Evolutionary conservation across 2,113 vertebrate species (phyloP), one percentile per base, ranked within the genome.

Genomic region (Lepus americanus): DNA sequence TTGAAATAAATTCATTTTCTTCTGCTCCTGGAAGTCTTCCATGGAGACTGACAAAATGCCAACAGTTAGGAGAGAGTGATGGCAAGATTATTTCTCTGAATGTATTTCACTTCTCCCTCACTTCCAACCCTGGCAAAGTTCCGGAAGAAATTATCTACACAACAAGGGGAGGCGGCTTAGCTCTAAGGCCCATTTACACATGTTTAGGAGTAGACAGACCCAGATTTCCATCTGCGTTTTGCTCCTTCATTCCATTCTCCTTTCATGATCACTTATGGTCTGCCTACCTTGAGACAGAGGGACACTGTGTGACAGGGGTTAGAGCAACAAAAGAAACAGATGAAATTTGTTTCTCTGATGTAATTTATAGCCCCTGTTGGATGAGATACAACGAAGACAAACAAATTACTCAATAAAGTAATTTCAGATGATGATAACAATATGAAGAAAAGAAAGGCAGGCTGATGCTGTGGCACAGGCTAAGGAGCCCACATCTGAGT

Each of bases 381-480:
- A 25, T 66, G 19, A 87, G 19, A 63, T 49, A 69, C 78, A 87
- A n/a, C 31, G 33, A 36, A 94, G 53, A 9, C 29, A 69, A 92
- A 67, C 23, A 72, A 74, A 82, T 85, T 53, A 91, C 49, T 72
- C 17, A 80, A 29, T 10, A 39, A 76, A 6, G 11, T 64, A 66
- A 77, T 25, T 67, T 94, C 61, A 51, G 13, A 53, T 72, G 20
- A 31, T 51, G 10, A 51, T 67, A 73, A n/a, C 10, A 9, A 6
- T 39, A 70, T n/a, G 27, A 86, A 64, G 33, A 86, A 90, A 87
- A 73, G 55, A 74, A 87, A 55, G 70, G n/a, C 61, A 92, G 78
- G 29, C 31, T 20, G 63, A 51, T 74, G 12, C 5, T 59, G 55
- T 59, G 55, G 55, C 55, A 59, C 55, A 59, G 44, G 44, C 8